Percentiles rank a stretch among this genome's conserved stretches.
phyloP scores from a whole-genome alignment of 2,888 invertebrate genomes.

The Neoascia interrupta region DNA sequence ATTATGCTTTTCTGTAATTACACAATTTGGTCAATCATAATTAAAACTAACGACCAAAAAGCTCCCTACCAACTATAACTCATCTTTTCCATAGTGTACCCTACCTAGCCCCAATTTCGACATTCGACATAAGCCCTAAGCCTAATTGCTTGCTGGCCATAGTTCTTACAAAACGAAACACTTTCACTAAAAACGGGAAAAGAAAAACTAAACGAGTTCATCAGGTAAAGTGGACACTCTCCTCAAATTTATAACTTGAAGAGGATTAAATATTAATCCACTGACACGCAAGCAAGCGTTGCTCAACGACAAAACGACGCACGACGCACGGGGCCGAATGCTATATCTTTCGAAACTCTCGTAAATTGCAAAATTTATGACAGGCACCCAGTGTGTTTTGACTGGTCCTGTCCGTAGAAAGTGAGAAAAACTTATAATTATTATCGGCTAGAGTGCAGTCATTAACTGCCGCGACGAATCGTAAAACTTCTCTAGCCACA shows the following conservation, averaged over 20 bases:
- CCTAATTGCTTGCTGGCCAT: neutral
- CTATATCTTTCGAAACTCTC: conserved; percentile 19
- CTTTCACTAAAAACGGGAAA: conserved; percentile 16
- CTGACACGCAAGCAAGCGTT: conserved; percentile 12
- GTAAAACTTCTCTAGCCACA: too few relatives aligned
- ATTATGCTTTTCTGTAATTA: too few relatives aligned
- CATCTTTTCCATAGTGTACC: too few relatives aligned
- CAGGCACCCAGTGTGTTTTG: conserved; percentile 32
- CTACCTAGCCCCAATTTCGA: too few relatives aligned
- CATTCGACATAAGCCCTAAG: too few relatives aligned
- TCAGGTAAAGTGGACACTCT: conserved; percentile 51
- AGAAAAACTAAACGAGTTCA: conserved; percentile 32
- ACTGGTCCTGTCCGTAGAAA: conserved; percentile 49
- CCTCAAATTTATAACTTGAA: conserved; percentile 25
- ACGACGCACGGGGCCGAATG: conserved; percentile 9
- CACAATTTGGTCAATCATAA: too few relatives aligned
- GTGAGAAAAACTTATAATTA: conserved; percentile 58
- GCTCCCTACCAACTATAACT: too few relatives aligned
- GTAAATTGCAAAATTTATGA: conserved; percentile 52
- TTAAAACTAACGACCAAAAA: too few relatives aligned
- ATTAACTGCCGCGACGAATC: conserved; percentile 43
- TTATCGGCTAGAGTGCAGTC: conserved; percentile 55
- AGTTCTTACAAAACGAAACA: too few relatives aligned
- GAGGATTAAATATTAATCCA: conserved; percentile 40
- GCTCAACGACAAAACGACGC: conserved; percentile 9